Evolutionary conservation across 2,797 vertebrate species (phyloP).

Genomic region (Cacajao melanocephalus): DNA sequence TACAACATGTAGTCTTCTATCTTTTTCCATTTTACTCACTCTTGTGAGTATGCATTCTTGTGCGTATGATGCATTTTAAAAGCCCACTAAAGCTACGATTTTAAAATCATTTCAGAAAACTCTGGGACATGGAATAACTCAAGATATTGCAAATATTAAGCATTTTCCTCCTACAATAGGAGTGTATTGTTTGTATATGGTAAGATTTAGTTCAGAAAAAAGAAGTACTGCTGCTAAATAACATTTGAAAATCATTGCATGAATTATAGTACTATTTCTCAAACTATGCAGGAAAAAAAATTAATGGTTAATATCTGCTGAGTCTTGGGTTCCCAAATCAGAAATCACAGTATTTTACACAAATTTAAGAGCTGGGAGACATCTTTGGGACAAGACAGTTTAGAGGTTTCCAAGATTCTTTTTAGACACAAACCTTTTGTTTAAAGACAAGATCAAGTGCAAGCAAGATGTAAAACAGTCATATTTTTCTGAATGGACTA

Average conservation of each 20-base stretch:
- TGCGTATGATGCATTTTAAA: background rate
- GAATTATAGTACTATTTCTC: background rate
- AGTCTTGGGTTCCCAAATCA: background rate
- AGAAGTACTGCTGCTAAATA: background rate
- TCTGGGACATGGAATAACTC: background rate
- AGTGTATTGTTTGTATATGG: background rate
- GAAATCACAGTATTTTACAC: background rate
- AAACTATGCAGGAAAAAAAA: background rate
- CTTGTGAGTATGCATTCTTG: background rate
- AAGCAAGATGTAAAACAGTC: background rate
- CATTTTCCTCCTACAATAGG: background rate
- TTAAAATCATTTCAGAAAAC: background rate
- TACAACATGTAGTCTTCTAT: background rate
- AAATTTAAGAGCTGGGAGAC: background rate
- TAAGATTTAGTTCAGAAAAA: background rate
- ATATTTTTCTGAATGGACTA: background rate
- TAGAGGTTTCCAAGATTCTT: background rate
- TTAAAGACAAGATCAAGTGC: background rate
- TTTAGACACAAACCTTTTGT: background rate
- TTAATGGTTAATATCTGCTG: background rate
- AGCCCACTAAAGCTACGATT: background rate
- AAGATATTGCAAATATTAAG: background rate
- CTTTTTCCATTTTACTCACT: background rate
- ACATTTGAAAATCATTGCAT: background rate
- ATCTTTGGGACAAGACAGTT: background rate